A percentile compares a stretch with the other conserved stretches of the same genome.
phyloP scores from a whole-genome alignment of 2,797 vertebrate species.

The Trachurus trachurus region DNA sequence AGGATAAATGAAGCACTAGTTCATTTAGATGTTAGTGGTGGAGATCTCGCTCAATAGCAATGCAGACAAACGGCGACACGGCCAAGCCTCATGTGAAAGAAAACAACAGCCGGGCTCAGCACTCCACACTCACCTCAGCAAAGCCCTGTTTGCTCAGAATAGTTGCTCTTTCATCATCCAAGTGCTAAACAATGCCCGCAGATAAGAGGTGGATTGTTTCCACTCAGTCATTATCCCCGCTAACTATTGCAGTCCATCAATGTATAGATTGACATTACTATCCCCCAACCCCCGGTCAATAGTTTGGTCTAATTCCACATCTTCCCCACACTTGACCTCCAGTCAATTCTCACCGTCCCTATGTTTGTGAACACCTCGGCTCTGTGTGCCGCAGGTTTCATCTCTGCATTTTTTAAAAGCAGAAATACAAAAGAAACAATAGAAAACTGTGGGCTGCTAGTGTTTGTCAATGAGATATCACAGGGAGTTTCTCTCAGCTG shows the following conservation, averaged over 20 bases:
- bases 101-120: no score
- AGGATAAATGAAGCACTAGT: slow-evolving; percentile 50
- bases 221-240: slow-evolving; percentile 51
- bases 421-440: slow-evolving; percentile 1
- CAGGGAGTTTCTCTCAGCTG: slow-evolving; percentile 35
- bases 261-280: slow-evolving; percentile 54
- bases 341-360: slow-evolving; percentile 35
- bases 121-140: slow-evolving; percentile 28
- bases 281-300: slow-evolving; percentile 31
- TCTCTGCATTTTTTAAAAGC: neutral
- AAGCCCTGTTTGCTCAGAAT: slow-evolving; percentile 36
- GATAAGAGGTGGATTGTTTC: slow-evolving; percentile 37
- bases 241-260: slow-evolving; percentile 50
- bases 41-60: slow-evolving; percentile 47
- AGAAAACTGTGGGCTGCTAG: neutral
- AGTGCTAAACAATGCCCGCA: slow-evolving; percentile 36
- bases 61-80: slow-evolving; percentile 16
- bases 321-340: slow-evolving; percentile 49
- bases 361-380: slow-evolving; percentile 12
- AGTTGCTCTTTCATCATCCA: slow-evolving; percentile 33
- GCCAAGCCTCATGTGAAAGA: no score
- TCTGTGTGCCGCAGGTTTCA: neutral
- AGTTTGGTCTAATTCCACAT: slow-evolving; percentile 39
- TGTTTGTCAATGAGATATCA: slow-evolving; percentile 20
- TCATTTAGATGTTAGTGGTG: slow-evolving; percentile 56